These are phyloP conservation scores for Scelioninae gen. 2 DNA, from an alignment of 2,888 invertebrate genomes.

Conservation along the genomic window DNA sequence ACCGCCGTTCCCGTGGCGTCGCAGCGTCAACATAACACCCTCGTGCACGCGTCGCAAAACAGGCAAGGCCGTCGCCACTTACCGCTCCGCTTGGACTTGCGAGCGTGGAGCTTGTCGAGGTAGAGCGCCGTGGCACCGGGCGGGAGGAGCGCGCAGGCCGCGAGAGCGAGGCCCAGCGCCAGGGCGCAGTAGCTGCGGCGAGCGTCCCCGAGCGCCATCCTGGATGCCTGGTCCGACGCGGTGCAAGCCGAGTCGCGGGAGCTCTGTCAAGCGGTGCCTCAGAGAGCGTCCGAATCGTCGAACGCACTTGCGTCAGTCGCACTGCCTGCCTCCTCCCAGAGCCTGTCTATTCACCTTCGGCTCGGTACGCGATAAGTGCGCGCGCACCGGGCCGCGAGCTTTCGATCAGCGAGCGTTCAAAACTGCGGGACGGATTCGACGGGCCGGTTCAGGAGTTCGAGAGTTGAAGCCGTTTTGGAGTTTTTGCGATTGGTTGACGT, in stretches of 20 bases:
- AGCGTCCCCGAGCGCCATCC: slow-evolving; percentile 66
- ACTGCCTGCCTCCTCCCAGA: slow-evolving; percentile 45
- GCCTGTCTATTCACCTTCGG: slow-evolving; percentile 52
- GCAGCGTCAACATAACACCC: slow-evolving; percentile 9
- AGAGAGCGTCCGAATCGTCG: slow-evolving; percentile 47
- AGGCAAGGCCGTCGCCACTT: slow-evolving; percentile 69
- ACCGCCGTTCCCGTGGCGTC: not conserved
- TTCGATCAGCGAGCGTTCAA: slow-evolving; percentile 32
- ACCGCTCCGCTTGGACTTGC: slow-evolving; percentile 85
- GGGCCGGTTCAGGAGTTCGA: too few relatives aligned
- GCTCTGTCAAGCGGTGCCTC: slow-evolving; percentile 27
- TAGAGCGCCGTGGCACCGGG: slow-evolving; percentile 84
- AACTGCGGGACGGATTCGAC: not conserved
- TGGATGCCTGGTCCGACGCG: slow-evolving; percentile 47
- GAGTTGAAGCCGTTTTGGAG: too few relatives aligned
- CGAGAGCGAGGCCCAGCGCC: slow-evolving; percentile 74
- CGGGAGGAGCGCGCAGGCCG: slow-evolving; percentile 80
- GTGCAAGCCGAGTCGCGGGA: slow-evolving; percentile 18
- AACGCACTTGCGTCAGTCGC: slow-evolving; percentile 60
- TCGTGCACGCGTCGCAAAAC: not conserved
- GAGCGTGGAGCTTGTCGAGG: slow-evolving; percentile 88
- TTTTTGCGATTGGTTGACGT: too few relatives aligned
- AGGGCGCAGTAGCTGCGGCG: slow-evolving; percentile 63
- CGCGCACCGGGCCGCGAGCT: slow-evolving; percentile 55
- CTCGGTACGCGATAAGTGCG: slow-evolving; percentile 49